phyloP scores from a whole-genome alignment of 1,140 invertebrate species.

The Sminthurinus signatus region DNA sequence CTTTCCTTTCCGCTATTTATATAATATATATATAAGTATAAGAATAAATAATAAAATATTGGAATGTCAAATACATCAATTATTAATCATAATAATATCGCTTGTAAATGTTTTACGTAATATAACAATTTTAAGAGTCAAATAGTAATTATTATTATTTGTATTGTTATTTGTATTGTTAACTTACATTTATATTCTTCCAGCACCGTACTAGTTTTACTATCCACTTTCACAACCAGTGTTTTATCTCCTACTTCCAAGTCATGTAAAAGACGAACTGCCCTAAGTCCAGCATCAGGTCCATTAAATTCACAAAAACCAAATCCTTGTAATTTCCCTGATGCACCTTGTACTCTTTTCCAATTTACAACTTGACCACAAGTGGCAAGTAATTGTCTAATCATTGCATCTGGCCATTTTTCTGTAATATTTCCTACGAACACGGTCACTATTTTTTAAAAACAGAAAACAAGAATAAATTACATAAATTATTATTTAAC shows the following conservation, averaged over 20 bases:
- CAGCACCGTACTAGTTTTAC: conserved; percentile 88
- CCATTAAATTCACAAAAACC: conserved; percentile 96
- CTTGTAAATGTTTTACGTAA: too few relatives aligned
- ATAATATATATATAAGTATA: background rate
- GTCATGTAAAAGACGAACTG: conserved; percentile 89
- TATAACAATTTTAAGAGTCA: too few relatives aligned
- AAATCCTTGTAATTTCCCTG: conserved; percentile 64
- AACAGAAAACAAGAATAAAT: too few relatives aligned
- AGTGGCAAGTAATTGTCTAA: conserved; percentile 79
- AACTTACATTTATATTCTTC: conserved; percentile 81
- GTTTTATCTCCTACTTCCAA: conserved; percentile 88
- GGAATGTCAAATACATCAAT: too few relatives aligned
- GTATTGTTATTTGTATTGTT: too few relatives aligned
- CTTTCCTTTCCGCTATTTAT: conserved; percentile 24
- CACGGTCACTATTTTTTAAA: too few relatives aligned
- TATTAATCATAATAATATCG: too few relatives aligned
- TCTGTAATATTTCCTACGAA: conserved; percentile 98
- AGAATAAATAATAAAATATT: background rate
- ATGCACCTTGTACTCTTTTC: conserved; percentile 87
- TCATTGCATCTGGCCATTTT: conserved; percentile 88
- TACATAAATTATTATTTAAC: too few relatives aligned
- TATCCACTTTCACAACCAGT: conserved; percentile 94
- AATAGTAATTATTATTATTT: too few relatives aligned
- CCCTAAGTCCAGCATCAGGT: conserved; percentile 88
- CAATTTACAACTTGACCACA: conserved; percentile 92